These are phyloP conservation scores for Acromyrmex charruanus DNA, from an alignment of 1,140 invertebrate genomes.

Conservation along the genomic window DNA sequence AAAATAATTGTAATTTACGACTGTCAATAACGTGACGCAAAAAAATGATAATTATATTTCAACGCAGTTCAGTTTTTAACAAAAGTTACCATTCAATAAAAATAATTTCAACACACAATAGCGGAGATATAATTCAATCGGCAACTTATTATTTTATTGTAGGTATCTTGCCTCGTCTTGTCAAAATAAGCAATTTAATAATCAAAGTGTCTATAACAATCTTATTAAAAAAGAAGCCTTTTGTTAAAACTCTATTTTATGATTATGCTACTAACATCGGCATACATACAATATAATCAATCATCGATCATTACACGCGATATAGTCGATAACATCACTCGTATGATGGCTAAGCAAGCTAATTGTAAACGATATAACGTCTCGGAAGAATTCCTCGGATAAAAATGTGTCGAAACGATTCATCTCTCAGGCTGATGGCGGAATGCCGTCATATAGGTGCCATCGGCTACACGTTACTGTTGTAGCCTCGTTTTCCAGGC, in stretches of 20 bases:
- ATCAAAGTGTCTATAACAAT: background rate
- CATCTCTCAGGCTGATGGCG: background rate
- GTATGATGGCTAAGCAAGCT: background rate
- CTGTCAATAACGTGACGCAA: background rate
- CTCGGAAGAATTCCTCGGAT: background rate
- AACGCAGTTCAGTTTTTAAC: background rate
- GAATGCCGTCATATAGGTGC: slow-evolving; percentile 1
- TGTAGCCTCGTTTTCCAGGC: slow-evolving; percentile 77
- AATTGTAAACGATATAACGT: background rate
- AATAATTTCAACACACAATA: too few species aligned
- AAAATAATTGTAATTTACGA: background rate
- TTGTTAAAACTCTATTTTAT: background rate
- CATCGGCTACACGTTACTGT: slow-evolving; percentile 54
- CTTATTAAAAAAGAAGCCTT: background rate
- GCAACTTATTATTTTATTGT: background rate
- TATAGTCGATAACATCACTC: background rate
- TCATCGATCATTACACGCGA: slow-evolving; percentile 8
- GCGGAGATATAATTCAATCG: background rate
- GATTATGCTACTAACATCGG: background rate
- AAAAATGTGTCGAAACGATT: background rate
- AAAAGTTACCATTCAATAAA: background rate
- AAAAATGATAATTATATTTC: too few species aligned
- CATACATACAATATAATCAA: background rate
- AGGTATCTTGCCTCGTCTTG: background rate
- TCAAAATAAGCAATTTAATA: background rate